These are phyloP conservation scores for Meta bourneti DNA, from an alignment of 2,888 invertebrate species.

Conservation along the genomic window DNA sequence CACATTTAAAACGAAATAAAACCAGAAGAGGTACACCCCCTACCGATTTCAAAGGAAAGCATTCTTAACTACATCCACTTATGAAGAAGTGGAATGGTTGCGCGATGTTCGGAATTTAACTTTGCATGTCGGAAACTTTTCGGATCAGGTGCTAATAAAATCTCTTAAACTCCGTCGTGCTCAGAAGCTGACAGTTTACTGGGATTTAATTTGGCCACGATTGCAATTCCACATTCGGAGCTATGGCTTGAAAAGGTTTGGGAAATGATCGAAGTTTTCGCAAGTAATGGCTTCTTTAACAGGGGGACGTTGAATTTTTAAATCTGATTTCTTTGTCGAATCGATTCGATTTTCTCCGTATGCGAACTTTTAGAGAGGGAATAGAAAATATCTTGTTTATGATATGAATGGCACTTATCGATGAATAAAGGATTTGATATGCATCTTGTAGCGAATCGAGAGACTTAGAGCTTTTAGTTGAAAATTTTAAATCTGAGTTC, in stretches of 20 bases:
- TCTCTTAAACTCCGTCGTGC: not conserved
- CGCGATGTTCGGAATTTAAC: not conserved
- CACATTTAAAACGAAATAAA: not conserved
- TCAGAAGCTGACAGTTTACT: not conserved
- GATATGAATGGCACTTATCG: too few relatives aligned
- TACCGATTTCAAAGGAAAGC: not conserved
- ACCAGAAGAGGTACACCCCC: not conserved
- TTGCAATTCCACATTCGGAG: not conserved
- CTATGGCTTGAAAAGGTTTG: not conserved
- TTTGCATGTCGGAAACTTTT: slow-evolving; percentile 20
- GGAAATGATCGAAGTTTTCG: not conserved
- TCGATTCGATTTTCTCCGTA: too few relatives aligned
- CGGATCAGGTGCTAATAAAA: slow-evolving; percentile 24
- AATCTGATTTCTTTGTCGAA: too few relatives aligned
- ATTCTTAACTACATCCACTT: not conserved
- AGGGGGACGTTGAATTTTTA: not conserved
- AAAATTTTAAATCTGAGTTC: too few relatives aligned
- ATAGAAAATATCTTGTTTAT: too few relatives aligned
- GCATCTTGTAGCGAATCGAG: too few relatives aligned
- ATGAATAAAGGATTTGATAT: too few relatives aligned
- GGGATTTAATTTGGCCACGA: slow-evolving; percentile 11
- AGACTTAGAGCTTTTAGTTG: too few relatives aligned
- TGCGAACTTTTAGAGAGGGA: too few relatives aligned
- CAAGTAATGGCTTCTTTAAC: not conserved
- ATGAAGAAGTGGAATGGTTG: too few relatives aligned